Base-by-base conservation (phyloP, 2,888 invertebrate species). In the Drosophila fulvimacula region DNA sequence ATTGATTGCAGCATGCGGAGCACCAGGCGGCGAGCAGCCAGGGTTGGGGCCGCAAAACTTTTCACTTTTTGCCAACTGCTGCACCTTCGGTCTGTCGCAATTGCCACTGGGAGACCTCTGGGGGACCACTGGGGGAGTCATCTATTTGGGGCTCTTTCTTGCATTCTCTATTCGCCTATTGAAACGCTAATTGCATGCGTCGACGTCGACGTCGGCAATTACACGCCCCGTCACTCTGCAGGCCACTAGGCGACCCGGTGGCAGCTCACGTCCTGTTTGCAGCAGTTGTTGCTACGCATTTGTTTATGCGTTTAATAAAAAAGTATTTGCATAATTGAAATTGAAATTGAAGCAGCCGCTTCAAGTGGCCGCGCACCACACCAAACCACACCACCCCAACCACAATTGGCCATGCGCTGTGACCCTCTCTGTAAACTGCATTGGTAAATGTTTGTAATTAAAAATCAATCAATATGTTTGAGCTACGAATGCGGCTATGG, bases 291-390 rank as follows among this genome's bases (percentile, higher is more conserved):
- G 69, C 58, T 52, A 73, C 58, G 67, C 79, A 77, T 75, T 82
- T 87, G 82, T 84, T 83, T 87, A 83, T 83, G 82, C 80, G 88
- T 84, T 87, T 87, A 87, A 84, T 84, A 85, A 81, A 70, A 76
- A 75, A 51, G 78, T 78, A 76, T 76, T 76, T 76, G 76, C 78
- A 76, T 78, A 76, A 76, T 76, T 74, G 76, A 76, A 87, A 84
- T 83, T 82, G 88, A 83, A 83, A 83, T 79, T 77, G 82, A 82
- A 79, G 82, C 84, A 79, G 87, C 62, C 61, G 76, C 42, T 73
- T 59, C 62, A 73, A 76, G 76, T 77, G 69, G 38, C 24, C 41
- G n/a, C 19, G 5, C 21, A 10, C 21, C 21, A 10, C 36, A 2
- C 24, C 41, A 13, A 2, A 5, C 6, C 15, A 7, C 32, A 10